A percentile compares a stretch with the other conserved stretches of the same genome.
Evolutionary conservation across 2,113 vertebrate genomes (phyloP).

Genomic region (Protomyctophum bolini): DNA sequence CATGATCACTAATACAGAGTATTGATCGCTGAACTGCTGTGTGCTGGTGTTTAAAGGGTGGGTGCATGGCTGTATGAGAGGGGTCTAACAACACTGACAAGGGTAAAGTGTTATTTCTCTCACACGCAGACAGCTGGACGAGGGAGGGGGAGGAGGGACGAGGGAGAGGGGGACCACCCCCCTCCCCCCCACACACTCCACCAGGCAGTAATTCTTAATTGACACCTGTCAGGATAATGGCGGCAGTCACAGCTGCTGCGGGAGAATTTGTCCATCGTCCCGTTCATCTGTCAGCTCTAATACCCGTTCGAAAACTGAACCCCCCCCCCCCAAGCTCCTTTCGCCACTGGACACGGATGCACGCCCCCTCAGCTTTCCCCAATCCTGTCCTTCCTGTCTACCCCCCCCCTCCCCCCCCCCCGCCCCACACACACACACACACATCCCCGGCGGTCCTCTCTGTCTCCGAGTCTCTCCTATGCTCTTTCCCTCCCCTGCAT

Average conservation of each 20-base stretch:
- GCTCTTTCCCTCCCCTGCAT: conserved; percentile 16
- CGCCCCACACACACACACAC: conserved; percentile 20
- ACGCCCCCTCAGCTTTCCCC: background rate
- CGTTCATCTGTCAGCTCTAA: conserved; percentile 93
- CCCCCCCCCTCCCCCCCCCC: background rate
- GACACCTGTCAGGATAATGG: conserved; percentile 91
- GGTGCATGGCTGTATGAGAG: conserved; percentile 74
- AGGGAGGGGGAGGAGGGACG: conserved; percentile 78
- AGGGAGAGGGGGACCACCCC: conserved; percentile 14
- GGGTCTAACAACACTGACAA: conserved; percentile 95
- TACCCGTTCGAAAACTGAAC: conserved; percentile 87
- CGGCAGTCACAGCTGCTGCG: conserved; percentile 87
- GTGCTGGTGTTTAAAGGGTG: conserved; percentile 40
- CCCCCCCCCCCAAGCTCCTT: conserved; percentile 13
- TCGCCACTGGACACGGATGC: conserved; percentile 24
- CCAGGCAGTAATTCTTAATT: conserved; percentile 95
- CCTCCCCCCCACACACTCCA: conserved; percentile 55
- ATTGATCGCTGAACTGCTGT: conserved; percentile 48
- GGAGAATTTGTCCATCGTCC: conserved; percentile 90
- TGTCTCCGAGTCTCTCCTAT: conserved; percentile 19
- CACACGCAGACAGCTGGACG: conserved; percentile 90
- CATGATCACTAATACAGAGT: conserved; percentile 24
- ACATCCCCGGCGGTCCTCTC: conserved; percentile 1
- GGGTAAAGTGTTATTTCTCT: conserved; percentile 96
- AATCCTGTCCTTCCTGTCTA: background rate